A percentile compares a stretch with the other conserved stretches of the same genome.
These are phyloP conservation scores for Zeus faber DNA, from an alignment of 2,113 vertebrate genomes.

Conservation along the genomic window DNA sequence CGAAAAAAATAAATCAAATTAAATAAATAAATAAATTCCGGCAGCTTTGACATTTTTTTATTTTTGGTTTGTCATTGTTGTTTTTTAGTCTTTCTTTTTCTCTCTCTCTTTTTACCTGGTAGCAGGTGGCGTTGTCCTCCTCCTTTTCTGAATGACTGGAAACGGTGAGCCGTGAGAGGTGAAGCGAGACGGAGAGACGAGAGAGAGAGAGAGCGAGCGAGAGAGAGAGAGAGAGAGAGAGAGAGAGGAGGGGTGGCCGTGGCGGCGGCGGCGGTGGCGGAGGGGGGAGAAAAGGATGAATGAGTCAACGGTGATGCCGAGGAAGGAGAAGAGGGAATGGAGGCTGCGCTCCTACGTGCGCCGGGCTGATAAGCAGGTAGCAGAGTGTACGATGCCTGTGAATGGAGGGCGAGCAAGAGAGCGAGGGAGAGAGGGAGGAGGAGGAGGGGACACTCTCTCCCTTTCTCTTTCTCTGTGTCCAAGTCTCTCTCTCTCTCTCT, in stretches of 20 bases:
- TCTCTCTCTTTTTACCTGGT: conserved; percentile 68
- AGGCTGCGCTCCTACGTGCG: conserved; percentile 52
- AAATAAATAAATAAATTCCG: too few species aligned
- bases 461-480: too few species aligned
- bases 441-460: conserved; percentile 34
- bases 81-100: too few species aligned
- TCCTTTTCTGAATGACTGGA: conserved; percentile 60
- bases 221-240: conserved; percentile 30
- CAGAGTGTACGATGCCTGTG: conserved; percentile 54
- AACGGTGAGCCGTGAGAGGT: conserved; percentile 7
- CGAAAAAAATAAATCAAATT: too few species aligned
- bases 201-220: conserved; percentile 26
- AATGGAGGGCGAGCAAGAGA: conserved; percentile 51
- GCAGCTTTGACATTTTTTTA: too few species aligned
- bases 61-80: too few species aligned
- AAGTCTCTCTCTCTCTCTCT: not conserved
- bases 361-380: conserved; percentile 67
- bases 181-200: not conserved
- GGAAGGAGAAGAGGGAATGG: conserved; percentile 46
- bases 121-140: conserved; percentile 53
- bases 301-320: conserved; percentile 20
- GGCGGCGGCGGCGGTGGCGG: conserved; percentile 8
- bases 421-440: conserved; percentile 15
- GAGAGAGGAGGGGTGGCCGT: conserved; percentile 17
- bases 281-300: not conserved